Evolutionary conservation across 1,140 invertebrate genomes (phyloP).

Genomic region (Coboldia fuscipes): DNA sequence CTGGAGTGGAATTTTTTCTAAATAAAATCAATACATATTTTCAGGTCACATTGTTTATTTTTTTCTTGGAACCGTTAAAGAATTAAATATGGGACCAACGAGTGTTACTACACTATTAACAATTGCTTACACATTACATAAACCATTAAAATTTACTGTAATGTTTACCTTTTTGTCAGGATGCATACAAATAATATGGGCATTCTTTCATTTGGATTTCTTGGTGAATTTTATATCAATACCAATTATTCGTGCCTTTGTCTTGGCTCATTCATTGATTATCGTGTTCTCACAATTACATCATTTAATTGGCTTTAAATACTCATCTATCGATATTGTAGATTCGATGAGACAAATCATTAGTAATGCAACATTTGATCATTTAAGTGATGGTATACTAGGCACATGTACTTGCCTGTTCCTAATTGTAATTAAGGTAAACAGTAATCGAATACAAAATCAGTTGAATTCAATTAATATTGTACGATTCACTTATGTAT

Average conservation of each 20-base stretch:
- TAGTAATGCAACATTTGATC: constrained; percentile 33
- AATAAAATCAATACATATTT: no score
- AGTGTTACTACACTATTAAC: constrained; percentile 60
- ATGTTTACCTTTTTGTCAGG: constrained; percentile 58
- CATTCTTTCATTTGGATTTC: constrained; percentile 61
- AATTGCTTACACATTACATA: constrained; percentile 43
- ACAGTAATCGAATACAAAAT: background rate
- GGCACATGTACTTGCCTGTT: constrained; percentile 45
- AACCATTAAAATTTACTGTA: constrained; percentile 52
- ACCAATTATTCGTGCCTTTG: constrained; percentile 84
- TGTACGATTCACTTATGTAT: no score
- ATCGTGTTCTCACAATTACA: constrained; percentile 79
- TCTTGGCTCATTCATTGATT: constrained; percentile 80
- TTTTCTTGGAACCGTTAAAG: constrained; percentile 73
- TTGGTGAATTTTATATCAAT: constrained; percentile 86
- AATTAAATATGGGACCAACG: constrained; percentile 78
- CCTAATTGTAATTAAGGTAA: constrained; percentile 44
- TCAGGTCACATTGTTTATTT: no score
- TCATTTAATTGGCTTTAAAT: constrained; percentile 53
- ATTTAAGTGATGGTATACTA: constrained; percentile 39
- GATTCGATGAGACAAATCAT: constrained; percentile 42
- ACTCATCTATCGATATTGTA: constrained; percentile 46
- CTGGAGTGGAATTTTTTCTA: no score
- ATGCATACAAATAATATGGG: constrained; percentile 59
- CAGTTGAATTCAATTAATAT: background rate